Evolutionary conservation across 2,888 invertebrate species (phyloP).

Genomic region (Phlogophora meticulosa): DNA sequence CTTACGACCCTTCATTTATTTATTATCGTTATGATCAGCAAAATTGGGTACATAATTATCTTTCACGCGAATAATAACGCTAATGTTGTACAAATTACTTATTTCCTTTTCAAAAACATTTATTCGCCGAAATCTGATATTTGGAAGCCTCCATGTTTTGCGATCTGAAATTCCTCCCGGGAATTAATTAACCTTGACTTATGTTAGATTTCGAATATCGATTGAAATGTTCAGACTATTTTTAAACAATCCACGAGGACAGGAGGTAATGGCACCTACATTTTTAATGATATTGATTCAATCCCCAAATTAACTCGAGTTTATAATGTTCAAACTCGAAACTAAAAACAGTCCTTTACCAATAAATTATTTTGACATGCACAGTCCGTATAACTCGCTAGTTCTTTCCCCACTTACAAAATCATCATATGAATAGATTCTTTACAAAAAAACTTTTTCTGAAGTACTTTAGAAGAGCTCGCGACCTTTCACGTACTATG

Average conservation of each 20-base stretch:
- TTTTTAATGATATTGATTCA: conserved; percentile 36
- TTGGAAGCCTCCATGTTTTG: conserved; percentile 16
- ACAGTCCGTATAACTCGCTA: not conserved
- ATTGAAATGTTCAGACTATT: conserved; percentile 41
- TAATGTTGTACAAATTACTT: not conserved
- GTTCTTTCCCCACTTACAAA: conserved; percentile 7
- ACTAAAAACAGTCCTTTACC: conserved; percentile 5
- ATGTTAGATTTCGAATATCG: conserved; percentile 20
- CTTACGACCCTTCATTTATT: no score
- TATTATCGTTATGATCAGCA: no score
- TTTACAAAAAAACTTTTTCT: conserved; percentile 6
- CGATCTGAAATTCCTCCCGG: conserved; percentile 7
- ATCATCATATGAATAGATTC: conserved; percentile 40
- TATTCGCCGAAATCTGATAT: conserved; percentile 1
- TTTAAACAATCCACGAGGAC: conserved; percentile 33
- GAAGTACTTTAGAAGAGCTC: conserved; percentile 19
- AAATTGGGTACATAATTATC: no score
- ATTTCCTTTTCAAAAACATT: not conserved
- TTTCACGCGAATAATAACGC: not conserved
- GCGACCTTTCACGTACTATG: conserved; percentile 39
- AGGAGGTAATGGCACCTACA: conserved; percentile 7
- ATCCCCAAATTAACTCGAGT: conserved; percentile 30
- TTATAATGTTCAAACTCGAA: conserved; percentile 11
- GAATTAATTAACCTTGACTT: conserved; percentile 42
- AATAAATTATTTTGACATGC: conserved; percentile 2